Conservation (phyloP, 2,888 invertebrate species). For the Sphaerophoria rueppellii region DNA sequence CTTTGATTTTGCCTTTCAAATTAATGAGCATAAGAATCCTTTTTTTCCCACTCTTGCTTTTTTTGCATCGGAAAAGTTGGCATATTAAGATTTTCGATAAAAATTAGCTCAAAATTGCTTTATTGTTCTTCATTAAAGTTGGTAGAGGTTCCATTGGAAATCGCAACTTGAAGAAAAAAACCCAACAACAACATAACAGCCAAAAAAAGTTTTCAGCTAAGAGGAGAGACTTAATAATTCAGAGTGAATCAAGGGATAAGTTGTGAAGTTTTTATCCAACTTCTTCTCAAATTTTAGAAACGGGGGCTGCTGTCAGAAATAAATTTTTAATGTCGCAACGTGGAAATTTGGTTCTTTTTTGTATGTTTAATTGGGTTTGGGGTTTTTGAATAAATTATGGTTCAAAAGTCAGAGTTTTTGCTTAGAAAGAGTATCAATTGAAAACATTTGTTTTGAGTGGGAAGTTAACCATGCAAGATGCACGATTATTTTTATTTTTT, state of each 20-base stretch:
- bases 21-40: constrained; percentile 9
- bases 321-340: not conserved
- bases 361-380: no score
- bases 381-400: no score
- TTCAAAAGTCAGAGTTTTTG: no score
- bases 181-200: not conserved
- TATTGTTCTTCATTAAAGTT: constrained; percentile 5
- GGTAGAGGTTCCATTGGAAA: not conserved
- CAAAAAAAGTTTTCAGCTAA: not conserved
- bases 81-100: not conserved
- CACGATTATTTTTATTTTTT: no score
- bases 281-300: not conserved
- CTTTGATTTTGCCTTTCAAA: not conserved
- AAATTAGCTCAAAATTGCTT: constrained; percentile 25
- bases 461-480: no score
- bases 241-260: not conserved
- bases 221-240: not conserved
- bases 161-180: constrained; percentile 5
- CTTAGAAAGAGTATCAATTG: no score
- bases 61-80: not conserved
- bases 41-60: not conserved
- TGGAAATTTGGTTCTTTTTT: no score
- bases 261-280: not conserved
- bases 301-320: not conserved
- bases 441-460: no score